A percentile compares a stretch with the other conserved stretches of the same genome.
These are phyloP conservation scores for Echinops telfairi DNA, from an alignment of 2,113 vertebrate genomes.

Conservation along the genomic window DNA sequence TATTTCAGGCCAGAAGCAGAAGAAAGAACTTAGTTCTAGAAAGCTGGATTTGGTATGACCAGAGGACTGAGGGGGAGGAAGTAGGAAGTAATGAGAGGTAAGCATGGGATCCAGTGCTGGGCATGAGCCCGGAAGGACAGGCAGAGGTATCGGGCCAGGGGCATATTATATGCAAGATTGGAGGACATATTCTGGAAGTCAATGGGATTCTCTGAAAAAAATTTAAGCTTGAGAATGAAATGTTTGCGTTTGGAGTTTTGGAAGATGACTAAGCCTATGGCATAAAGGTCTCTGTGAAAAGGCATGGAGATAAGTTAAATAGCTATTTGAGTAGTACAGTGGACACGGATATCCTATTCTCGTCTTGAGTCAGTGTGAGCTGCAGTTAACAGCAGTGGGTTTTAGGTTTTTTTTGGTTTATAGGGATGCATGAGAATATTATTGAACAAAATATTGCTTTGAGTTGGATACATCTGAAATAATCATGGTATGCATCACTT, in stretches of 20 bases:
- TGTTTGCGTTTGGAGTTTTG: background rate
- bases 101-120: background rate
- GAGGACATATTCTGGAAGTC: background rate
- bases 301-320: background rate
- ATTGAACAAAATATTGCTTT: background rate
- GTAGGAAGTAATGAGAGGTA: background rate
- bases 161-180: background rate
- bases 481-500: background rate
- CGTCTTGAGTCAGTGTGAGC: background rate
- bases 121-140: too few species aligned
- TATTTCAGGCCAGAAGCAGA: background rate
- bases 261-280: background rate
- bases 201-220: background rate
- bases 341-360: background rate
- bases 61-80: background rate
- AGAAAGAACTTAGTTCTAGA: background rate
- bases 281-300: background rate
- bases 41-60: background rate
- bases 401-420: background rate
- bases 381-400: background rate
- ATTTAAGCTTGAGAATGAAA: background rate
- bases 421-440: background rate
- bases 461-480: conserved; percentile 2
- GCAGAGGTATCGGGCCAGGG: background rate
- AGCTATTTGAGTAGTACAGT: background rate